phyloP scores from a whole-genome alignment of 2,797 vertebrate genomes.

The Aselliscus stoliczkanus region DNA sequence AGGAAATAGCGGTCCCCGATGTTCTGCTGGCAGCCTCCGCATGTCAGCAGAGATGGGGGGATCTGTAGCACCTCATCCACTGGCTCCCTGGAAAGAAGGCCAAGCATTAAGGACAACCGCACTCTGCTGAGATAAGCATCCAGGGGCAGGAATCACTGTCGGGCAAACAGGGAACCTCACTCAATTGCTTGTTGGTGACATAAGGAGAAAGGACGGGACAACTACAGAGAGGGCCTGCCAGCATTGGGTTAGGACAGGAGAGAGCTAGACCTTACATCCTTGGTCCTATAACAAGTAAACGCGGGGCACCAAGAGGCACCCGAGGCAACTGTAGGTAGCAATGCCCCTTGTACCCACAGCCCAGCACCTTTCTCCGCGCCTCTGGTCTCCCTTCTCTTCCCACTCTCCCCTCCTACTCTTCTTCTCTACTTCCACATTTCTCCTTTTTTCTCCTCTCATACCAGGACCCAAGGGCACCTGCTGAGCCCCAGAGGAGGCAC shows the following conservation, averaged over 20 bases:
- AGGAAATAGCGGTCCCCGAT: constrained; percentile 99
- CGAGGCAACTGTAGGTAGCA: background rate
- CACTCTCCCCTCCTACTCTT: background rate
- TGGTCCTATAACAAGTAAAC: background rate
- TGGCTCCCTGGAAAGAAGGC: constrained; percentile 86
- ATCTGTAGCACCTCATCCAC: constrained; percentile 99
- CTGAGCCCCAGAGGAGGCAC: background rate
- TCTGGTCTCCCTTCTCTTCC: background rate
- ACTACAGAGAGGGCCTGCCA: background rate
- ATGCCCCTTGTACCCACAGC: too few relatives aligned
- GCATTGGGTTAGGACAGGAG: background rate
- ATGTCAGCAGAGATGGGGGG: constrained; percentile 94
- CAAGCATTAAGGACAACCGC: background rate
- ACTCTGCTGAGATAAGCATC: accelerated
- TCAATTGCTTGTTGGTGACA: background rate
- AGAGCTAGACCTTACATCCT: background rate
- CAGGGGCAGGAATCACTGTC: accelerated
- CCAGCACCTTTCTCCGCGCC: background rate
- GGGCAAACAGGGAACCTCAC: background rate
- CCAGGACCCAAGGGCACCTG: background rate
- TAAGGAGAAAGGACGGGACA: background rate
- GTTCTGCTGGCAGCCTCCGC: constrained; percentile 98
- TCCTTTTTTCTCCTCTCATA: background rate
- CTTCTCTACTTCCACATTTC: background rate
- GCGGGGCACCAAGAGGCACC: background rate